These are phyloP conservation scores for Diarsia mendica DNA, from an alignment of 2,888 invertebrate species.

Conservation along the genomic window DNA sequence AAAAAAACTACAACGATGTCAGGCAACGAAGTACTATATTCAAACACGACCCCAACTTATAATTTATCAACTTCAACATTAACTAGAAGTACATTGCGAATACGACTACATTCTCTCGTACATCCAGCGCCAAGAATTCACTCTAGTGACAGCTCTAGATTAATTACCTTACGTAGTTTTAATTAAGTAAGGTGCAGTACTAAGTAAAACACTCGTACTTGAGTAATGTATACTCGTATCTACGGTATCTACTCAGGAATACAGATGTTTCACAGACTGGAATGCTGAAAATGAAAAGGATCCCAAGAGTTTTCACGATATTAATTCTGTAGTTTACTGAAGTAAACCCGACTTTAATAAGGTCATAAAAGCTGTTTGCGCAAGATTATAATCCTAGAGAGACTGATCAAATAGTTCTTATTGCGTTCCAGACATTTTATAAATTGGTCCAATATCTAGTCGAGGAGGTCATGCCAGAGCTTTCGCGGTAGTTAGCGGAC, in stretches of 20 bases:
- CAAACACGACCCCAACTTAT: conserved; percentile 21
- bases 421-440: conserved; percentile 12
- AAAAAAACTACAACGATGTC: not conserved
- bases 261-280: conserved; percentile 13
- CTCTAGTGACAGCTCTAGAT: conserved; percentile 49
- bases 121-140: conserved; percentile 50
- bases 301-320: conserved; percentile 14
- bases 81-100: conserved; percentile 16
- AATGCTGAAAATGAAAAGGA: conserved; percentile 15
- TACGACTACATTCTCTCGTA: conserved; percentile 29
- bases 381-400: conserved; percentile 12
- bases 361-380: not conserved
- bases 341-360: conserved; percentile 18
- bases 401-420: not conserved
- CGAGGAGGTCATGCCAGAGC: conserved; percentile 7
- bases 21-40: not conserved
- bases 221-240: conserved; percentile 32
- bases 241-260: conserved; percentile 11
- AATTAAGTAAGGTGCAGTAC: conserved; percentile 56
- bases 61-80: conserved; percentile 44
- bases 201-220: conserved; percentile 38
- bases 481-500: conserved; percentile 25
- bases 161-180: conserved; percentile 59
- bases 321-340: conserved; percentile 28
- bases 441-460: conserved; percentile 3